A percentile compares a stretch with the other conserved stretches of the same genome.
These are phyloP conservation scores for Cepphus grylle DNA, from an alignment of 2,113 vertebrate species.

Conservation along the genomic window DNA sequence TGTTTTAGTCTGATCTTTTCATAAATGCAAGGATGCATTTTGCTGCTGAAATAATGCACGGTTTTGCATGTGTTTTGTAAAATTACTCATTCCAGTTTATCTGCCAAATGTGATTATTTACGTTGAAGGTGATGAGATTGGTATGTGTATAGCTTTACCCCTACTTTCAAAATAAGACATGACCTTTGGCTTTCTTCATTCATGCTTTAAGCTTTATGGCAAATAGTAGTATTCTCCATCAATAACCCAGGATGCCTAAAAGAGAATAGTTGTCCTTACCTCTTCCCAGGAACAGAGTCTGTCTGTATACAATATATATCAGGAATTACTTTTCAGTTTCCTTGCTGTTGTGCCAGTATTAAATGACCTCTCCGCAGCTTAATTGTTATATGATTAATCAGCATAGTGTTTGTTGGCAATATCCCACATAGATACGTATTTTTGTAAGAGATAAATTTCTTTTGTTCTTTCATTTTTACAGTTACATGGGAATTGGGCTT, in stretches of 20 bases:
- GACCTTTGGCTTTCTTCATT: background rate
- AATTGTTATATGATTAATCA: background rate
- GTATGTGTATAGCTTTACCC: background rate
- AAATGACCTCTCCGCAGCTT: background rate
- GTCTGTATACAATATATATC: background rate
- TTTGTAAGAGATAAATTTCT: constrained; percentile 9
- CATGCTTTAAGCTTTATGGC: background rate
- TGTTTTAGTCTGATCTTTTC: background rate
- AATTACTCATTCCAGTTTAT: background rate
- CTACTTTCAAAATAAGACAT: background rate
- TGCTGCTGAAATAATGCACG: background rate
- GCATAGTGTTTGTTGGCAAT: background rate
- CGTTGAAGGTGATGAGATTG: background rate
- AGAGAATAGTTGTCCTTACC: background rate
- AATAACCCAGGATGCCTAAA: background rate
- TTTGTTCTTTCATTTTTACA: constrained; percentile 68
- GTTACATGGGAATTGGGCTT: constrained; percentile 99
- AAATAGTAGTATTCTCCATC: background rate
- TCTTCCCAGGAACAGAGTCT: background rate
- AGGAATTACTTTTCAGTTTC: background rate
- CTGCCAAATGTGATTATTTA: background rate
- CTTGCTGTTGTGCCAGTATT: background rate
- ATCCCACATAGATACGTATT: background rate
- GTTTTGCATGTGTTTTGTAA: background rate
- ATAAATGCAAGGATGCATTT: background rate